Evolutionary conservation across 35 echinoderm and acorn worm species (phyloP), one percentile per base, ranked within the genome.

Genomic region (Amphiura filiformis): DNA sequence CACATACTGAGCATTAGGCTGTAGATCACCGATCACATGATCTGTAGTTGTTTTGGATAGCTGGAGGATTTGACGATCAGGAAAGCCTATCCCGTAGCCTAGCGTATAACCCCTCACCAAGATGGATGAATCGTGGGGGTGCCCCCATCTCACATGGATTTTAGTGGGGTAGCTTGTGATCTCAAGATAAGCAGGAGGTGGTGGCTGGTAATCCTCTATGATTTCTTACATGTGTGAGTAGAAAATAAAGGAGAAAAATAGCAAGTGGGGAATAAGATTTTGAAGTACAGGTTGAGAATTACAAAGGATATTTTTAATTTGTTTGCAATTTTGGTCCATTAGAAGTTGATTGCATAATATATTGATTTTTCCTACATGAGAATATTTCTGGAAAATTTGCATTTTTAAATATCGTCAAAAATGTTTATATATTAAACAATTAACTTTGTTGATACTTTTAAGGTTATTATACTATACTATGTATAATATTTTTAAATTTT

Each of bases 41-140:
- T 84, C 81, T 57, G 79, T 78, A 1, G 38, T 85, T 1, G 79
- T 80, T 15, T 64, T 39, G 15, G 37, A 31, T 18, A 97, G 36
- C 23, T 38, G 38, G 18, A 80, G 31, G 14, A 81, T 75, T 0
- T 44, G 38, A 34, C 79, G 31, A 35, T 93, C 95, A 31, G 95
- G 91, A 14, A 91, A 81, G n/a, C 76, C 41, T 65, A 79, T 56
- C 81, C 95, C 95, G 65, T 90, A 97, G 0, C 85, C 88, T 12
- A 97, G 36, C 34, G 89, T 80, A 76, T 97, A 97, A 32, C 95
- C 95, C 31, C 87, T 39, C 0, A 97, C 86, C 38, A 93, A 49
- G 3, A 88, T 93, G 20, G 75, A 39, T 23, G 41, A 14, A 18
- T 86, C 86, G 75, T 23, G 70, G n/a, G 92, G 86, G 41, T 88